Conservation (phyloP, 2,113 vertebrate genomes). For the Limanda limanda region DNA sequence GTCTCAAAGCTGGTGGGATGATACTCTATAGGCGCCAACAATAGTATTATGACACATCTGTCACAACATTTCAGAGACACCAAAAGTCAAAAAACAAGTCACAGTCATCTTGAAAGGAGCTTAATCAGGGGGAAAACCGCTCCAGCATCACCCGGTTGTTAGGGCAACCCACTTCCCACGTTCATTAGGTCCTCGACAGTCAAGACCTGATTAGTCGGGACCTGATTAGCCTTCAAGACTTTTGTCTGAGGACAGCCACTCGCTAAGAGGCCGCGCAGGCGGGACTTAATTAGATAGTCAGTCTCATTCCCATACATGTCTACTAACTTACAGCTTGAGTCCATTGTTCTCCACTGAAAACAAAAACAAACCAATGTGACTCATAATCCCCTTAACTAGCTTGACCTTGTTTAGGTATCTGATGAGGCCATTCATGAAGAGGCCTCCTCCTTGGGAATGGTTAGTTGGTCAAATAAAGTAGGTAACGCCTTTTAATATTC, state of each 20-base stretch:
- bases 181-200: conserved; percentile 68
- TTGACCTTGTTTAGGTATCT: conserved; percentile 77
- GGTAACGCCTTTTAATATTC: background rate
- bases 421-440: conserved; percentile 58
- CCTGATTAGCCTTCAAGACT: conserved; percentile 73
- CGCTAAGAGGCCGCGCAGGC: conserved; percentile 42
- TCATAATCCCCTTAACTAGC: conserved; percentile 75
- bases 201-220: conserved; percentile 64
- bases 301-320: conserved; percentile 77
- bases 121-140: conserved; percentile 51
- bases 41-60: conserved; percentile 53
- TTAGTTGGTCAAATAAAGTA: conserved; percentile 32
- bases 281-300: conserved; percentile 68
- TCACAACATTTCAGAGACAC: conserved; percentile 62
- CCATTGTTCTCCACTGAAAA: conserved; percentile 67
- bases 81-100: conserved; percentile 57
- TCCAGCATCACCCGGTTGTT: conserved; percentile 29
- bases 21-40: conserved; percentile 21
- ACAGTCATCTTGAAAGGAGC: conserved; percentile 46
- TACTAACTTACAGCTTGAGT: conserved; percentile 51
- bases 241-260: conserved; percentile 63
- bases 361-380: conserved; percentile 68
- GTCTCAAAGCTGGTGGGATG: conserved; percentile 14
- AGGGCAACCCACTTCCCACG: conserved; percentile 71
- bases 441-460: conserved; percentile 44